Evolutionary conservation across 2,797 vertebrate genomes (phyloP).

Genomic region (Sebastes glaucus): DNA sequence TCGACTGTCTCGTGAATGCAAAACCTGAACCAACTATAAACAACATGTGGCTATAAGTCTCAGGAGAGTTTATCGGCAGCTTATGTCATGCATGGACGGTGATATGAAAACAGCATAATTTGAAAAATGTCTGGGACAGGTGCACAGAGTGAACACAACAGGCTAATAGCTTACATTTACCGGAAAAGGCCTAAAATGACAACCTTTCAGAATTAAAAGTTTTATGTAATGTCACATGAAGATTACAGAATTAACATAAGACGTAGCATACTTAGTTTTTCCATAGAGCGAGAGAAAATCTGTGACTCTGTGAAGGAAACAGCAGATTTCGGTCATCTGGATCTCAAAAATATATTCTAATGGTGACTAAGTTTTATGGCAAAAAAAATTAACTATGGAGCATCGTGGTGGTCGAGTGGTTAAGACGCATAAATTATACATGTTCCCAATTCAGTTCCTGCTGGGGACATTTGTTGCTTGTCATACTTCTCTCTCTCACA

Average conservation of each 20-base stretch:
- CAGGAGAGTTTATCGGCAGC: slow-evolving; percentile 64
- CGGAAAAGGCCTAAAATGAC: slow-evolving; percentile 19
- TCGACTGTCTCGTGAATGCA: slow-evolving; percentile 63
- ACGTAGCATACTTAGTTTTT: neutral
- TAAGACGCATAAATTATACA: neutral
- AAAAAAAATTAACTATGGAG: neutral
- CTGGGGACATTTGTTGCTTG: neutral
- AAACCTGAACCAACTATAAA: slow-evolving; percentile 56
- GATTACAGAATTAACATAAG: slow-evolving; percentile 4
- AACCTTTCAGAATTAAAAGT: slow-evolving; percentile 26
- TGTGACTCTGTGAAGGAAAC: neutral
- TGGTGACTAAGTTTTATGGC: neutral
- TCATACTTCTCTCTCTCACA: neutral
- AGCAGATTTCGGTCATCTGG: neutral
- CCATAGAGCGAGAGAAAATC: neutral
- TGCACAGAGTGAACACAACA: slow-evolving; percentile 37
- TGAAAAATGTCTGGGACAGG: slow-evolving; percentile 55
- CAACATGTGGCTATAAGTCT: slow-evolving; percentile 46
- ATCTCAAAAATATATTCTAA: neutral
- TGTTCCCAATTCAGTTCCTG: neutral
- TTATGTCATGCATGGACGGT: slow-evolving; percentile 65
- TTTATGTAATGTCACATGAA: slow-evolving; percentile 1
- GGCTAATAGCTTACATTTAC: slow-evolving; percentile 45
- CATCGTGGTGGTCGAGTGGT: neutral
- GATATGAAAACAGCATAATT: slow-evolving; percentile 65